Base-by-base conservation (phyloP, 2,113 vertebrate species). In the Salvelinus alpinus region DNA sequence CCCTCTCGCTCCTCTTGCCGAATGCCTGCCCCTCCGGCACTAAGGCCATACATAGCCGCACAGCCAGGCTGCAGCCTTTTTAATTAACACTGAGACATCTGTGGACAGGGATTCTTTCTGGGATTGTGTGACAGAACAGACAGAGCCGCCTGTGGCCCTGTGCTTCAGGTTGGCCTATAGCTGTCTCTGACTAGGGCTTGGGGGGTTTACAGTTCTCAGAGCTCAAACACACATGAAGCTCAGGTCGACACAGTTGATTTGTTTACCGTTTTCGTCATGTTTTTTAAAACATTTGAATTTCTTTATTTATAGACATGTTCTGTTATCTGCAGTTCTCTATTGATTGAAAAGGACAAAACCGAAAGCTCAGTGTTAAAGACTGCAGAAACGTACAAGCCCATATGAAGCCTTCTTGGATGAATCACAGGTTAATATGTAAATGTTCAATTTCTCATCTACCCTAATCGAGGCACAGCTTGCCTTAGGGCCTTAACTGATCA, bases 11-110 rank as follows among this genome's bases (percentile, higher is more conserved):
- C 59, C 80, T 85, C 73, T 80, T 70, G 82, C 70, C 77, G 76
- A 77, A 66, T 54, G 64, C 81, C 3, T 7, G 68, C 8, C 38
- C 0, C 77, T 85, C 81, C 81, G n/a, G 20, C 74, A 9, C 74
- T 5, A 11, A 2, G 16, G 77, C 78, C 25, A 78, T 73, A 79
- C 75, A 78, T 82, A 82, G 84, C 77, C 85, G n/a, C 83, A 73
- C 76, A 31, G 47, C 60, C 78, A 78, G 65, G 3, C 65, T 34
- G 59, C 74, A 85, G 82, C 79, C 78, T 82, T 91, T 88, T 91
- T 91, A 93, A 94, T 94, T 92, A 93, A 91, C 89, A 74, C 80
- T 66, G 81, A 88, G 86, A 91, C 88, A 86, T 86, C 86, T 90
- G 90, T 77, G 81, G 87, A 86, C 79, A 75, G 68, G 59, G 59